Base-by-base conservation (phyloP, 2,888 invertebrate species). In the Ophioninae sp. region DNA sequence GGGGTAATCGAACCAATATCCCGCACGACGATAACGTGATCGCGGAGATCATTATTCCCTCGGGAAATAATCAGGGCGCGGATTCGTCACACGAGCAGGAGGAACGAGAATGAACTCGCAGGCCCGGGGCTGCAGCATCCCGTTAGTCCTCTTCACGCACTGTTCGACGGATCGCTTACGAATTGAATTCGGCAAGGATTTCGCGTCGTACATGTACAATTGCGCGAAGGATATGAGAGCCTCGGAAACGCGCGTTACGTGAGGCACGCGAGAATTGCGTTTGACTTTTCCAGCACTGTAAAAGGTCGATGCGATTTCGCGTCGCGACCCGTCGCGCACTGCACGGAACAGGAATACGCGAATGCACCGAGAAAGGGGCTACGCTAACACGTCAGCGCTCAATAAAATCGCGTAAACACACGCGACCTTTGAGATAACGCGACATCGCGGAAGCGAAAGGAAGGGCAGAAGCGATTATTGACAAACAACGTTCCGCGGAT, bases 401-500 rank as follows among this genome's bases (percentile, higher is more conserved):
- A 30, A 56, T 58, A n/a, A 64, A 23, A 51, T 64, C 13, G 75
- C 37, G 65, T 44, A 51, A 22, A 39, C 20, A 41, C 20, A 71
- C 6, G 20, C 20, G n/a, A 74, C n/a, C 3, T 67, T 22, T 64
- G 10, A 30, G 59, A 71, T 82, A 69, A 75, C 68, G 41, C 65
- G 22, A 20, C 69, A 81, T 78, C 71, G 65, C 71, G 44, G 68
- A 23, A 58, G 1, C 23, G 56, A 58, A 20, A 84, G 63, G 64
- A 75, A 65, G 44, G 64, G 39, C 59, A 65, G 82, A 73, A 39
- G 78, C 81, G 82, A 85, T 84, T 85, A 85, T 85, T 85, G 85
- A 85, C 85, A 85, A 85, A 85, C 85, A 85, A 85, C 80, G 63
- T 75, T 71, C 64, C 61, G 65, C 64, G 72, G 67, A 78, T 78